Conservation (phyloP, 2,113 vertebrate species). For the Paraplagusia blochii region DNA sequence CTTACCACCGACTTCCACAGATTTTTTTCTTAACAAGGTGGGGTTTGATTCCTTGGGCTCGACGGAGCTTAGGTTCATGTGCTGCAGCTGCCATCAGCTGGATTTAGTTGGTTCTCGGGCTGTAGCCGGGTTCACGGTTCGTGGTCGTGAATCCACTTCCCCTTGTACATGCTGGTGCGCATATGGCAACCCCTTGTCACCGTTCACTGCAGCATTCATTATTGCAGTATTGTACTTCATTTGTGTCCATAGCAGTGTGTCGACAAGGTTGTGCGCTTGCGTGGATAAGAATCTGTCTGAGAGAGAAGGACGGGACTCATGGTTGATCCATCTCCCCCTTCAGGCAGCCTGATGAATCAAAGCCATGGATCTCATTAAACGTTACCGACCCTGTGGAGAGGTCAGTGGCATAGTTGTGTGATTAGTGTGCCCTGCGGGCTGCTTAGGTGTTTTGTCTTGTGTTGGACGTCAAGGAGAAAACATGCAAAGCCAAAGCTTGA, state of each 20-base stretch:
- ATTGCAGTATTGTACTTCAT: constrained; percentile 37
- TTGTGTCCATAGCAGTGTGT: constrained; percentile 20
- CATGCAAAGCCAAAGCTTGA: constrained; percentile 38
- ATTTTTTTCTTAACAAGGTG: constrained; percentile 61
- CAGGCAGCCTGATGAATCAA: constrained; percentile 60
- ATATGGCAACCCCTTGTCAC: constrained; percentile 24
- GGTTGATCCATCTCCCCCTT: constrained; percentile 46
- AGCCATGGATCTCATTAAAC: constrained; percentile 68
- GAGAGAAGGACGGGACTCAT: constrained; percentile 22
- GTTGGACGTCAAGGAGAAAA: constrained; percentile 57
- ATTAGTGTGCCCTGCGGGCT: constrained; percentile 53
- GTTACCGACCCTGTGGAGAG: constrained; percentile 54
- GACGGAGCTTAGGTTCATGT: constrained; percentile 25
- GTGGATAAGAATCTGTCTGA: constrained; percentile 31
- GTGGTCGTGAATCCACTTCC: constrained; percentile 24
- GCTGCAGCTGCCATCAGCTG: constrained; percentile 45
- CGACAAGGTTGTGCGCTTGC: no score
- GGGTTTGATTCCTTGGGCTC: constrained; percentile 66
- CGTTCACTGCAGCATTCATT: constrained; percentile 52
- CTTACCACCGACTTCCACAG: constrained; percentile 66
- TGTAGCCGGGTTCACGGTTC: constrained; percentile 22
- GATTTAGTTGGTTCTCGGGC: constrained; percentile 32
- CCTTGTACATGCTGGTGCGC: constrained; percentile 23
- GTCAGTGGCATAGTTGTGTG: constrained; percentile 61
- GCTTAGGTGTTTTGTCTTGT: constrained; percentile 29